These are phyloP conservation scores for Lithosia quadra DNA, from an alignment of 2,888 invertebrate genomes.

Conservation along the genomic window DNA sequence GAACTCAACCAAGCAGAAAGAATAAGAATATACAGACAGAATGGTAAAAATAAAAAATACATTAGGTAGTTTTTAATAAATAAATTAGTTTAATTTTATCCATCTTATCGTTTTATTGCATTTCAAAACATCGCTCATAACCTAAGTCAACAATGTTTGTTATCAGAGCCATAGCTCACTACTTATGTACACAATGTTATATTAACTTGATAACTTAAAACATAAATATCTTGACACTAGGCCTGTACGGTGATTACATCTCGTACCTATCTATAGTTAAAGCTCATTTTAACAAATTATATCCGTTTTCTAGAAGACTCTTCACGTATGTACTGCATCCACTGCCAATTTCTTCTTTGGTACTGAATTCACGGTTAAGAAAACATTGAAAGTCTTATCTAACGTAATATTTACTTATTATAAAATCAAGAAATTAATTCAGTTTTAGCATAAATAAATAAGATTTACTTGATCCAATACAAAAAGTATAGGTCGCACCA, in stretches of 20 bases:
- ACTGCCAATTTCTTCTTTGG: constrained; percentile 26
- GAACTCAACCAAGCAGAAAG: constrained; percentile 90
- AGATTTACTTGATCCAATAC: no score
- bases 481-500: no score
- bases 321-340: no score
- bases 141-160: constrained; percentile 25
- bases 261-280: no score
- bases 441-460: no score
- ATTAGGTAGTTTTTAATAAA: constrained; percentile 59
- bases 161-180: constrained; percentile 23
- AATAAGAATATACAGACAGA: constrained; percentile 88
- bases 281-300: background rate
- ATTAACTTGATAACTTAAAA: constrained; percentile 17
- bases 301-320: background rate
- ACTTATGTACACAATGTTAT: constrained; percentile 18
- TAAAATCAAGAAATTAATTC: no score
- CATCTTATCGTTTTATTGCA: constrained; percentile 51
- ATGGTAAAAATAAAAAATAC: constrained; percentile 71
- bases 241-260: background rate
- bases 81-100: constrained; percentile 45
- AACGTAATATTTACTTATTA: no score
- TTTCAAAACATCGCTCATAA: constrained; percentile 22
- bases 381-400: constrained; percentile 4
- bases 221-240: constrained; percentile 25
- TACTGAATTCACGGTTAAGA: constrained; percentile 25